Conservation (phyloP, 2,113 vertebrate species). For the Dromas ardeola region DNA sequence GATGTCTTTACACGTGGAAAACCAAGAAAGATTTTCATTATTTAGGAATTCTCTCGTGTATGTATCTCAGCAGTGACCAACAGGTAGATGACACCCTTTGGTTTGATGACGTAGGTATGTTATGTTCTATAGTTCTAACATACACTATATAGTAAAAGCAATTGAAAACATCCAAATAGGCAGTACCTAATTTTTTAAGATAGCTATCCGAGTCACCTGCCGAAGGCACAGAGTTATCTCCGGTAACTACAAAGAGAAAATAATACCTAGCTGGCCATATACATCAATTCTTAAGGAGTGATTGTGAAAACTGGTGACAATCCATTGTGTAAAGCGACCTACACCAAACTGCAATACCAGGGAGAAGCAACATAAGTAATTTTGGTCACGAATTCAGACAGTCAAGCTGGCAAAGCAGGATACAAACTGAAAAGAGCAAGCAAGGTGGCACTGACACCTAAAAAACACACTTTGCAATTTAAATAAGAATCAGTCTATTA, state of each 20-base stretch:
- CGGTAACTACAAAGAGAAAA: not conserved
- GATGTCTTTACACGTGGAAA: not conserved
- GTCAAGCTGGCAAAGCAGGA: slow-evolving; percentile 21
- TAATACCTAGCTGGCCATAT: not conserved
- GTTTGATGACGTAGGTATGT: rapidly evolving
- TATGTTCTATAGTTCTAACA: not conserved
- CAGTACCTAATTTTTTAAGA: not conserved
- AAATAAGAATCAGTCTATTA: slow-evolving; percentile 46
- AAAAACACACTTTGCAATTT: slow-evolving; percentile 48
- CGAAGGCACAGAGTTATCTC: not conserved
- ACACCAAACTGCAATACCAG: not conserved
- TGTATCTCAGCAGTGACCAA: not conserved
- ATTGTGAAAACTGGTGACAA: not conserved
- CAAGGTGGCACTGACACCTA: slow-evolving; percentile 42
- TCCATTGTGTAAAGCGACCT: not conserved
- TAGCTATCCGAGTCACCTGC: rapidly evolving
- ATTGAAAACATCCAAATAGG: not conserved
- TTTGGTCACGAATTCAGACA: slow-evolving; percentile 39
- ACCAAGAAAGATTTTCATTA: not conserved
- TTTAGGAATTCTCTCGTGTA: not conserved
- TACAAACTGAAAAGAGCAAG: slow-evolving; percentile 53
- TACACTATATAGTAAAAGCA: not conserved
- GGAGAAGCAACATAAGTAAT: slow-evolving; percentile 2
- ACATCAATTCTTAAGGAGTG: not conserved
- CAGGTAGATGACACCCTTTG: not conserved